Base-by-base conservation (phyloP, 2,888 invertebrate genomes). In the Leptopilina drosophilae region DNA sequence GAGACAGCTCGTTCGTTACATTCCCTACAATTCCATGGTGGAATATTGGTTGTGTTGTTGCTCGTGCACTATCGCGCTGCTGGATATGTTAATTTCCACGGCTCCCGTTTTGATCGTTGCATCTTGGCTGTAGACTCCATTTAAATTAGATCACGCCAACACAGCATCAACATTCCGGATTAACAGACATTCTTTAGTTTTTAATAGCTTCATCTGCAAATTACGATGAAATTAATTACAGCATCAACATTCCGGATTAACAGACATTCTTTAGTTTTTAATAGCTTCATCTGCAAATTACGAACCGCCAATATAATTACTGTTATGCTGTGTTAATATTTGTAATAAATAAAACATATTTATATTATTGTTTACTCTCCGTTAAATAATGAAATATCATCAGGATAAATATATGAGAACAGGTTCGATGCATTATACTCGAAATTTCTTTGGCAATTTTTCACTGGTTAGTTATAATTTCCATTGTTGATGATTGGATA, bases 61-160 rank as follows among this genome's bases (percentile, higher is more conserved):
- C 42, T 42, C 42, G 42, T 42, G 6, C 42, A 85, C 87, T 89
- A 90, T 89, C 89, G 87, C 2, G 42, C 7, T 1, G 85, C 82
- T 85, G 87, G 88, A 90, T 90, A 90, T 90, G 90, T 89, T 90
- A 89, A 90, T 90, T 89, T 88, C 82, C 80, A 82, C 84, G 88
- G 87, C 88, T 86, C 87, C 87, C 84, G 83, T 85, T 84, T 84
- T 83, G 79, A 80, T 80, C 81, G 82, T 81, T 84, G 82, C 82
- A 82, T 83, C 84, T 84, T 82, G 82, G 77, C 82, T 77, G 80
- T 84, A 83, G 84, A 83, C 87, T 88, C 85, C 85, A 87, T 90
- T 90, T 88, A 88, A 89, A 90, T 89, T 88, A 88, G 87, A 89
- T 88, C 87, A 86, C 82, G 84, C 84, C 83, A 81, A 80, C 80